Percentiles rank a stretch among this genome's conserved stretches.
Evolutionary conservation across 2,888 invertebrate genomes (phyloP).

Genomic region (Drosophila acutilabella): DNA sequence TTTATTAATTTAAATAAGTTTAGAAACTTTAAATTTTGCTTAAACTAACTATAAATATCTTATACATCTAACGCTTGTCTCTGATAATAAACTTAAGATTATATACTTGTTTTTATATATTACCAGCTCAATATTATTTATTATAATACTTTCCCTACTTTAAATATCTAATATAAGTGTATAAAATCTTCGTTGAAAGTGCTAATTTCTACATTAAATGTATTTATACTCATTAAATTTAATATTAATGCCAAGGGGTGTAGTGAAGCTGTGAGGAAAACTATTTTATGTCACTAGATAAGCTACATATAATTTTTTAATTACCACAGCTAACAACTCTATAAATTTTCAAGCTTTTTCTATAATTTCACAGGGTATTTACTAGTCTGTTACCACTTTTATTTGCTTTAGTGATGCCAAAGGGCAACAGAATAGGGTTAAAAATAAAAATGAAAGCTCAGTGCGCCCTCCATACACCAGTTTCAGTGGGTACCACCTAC

Average conservation of each 20-base stretch:
- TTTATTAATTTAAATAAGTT: too few relatives aligned
- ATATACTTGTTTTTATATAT: too few relatives aligned
- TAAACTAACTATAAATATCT: too few relatives aligned
- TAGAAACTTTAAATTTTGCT: too few relatives aligned
- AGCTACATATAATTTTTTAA: background rate
- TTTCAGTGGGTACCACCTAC: background rate
- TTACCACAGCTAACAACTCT: background rate
- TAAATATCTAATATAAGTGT: background rate
- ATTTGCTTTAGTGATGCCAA: slow-evolving; percentile 34
- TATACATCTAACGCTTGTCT: too few relatives aligned
- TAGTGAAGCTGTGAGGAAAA: background rate
- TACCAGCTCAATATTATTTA: too few relatives aligned
- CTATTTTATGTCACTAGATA: too few relatives aligned
- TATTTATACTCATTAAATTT: background rate
- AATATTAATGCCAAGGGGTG: background rate
- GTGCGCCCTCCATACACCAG: slow-evolving; percentile 7
- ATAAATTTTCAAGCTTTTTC: background rate
- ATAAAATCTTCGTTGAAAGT: background rate
- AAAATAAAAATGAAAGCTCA: slow-evolving; percentile 28
- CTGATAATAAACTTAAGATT: too few relatives aligned
- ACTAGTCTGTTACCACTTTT: background rate
- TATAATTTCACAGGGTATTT: slow-evolving; percentile 9
- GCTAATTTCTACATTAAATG: background rate
- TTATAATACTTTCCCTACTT: too few relatives aligned
- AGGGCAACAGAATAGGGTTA: slow-evolving; percentile 63